Percentiles rank a stretch among this genome's conserved stretches.
Conservation (phyloP, 1,140 invertebrate genomes). For the Formica exsecta region DNA sequence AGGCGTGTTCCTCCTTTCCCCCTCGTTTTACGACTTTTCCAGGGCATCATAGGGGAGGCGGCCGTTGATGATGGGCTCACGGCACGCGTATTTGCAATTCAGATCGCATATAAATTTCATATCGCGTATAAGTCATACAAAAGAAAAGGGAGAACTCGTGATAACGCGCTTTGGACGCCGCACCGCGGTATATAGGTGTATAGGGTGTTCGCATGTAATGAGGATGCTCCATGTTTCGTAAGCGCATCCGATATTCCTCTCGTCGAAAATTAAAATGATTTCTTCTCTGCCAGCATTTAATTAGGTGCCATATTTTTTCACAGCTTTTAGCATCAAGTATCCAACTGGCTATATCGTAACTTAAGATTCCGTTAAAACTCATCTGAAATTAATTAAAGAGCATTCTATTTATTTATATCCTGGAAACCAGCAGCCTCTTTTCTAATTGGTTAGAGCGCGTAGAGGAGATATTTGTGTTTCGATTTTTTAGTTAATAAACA, state of each 20-base stretch:
- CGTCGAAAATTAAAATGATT: neutral
- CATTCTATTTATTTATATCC: neutral
- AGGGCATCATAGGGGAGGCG: constrained; percentile 17
- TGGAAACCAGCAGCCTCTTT: neutral
- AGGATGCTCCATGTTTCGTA: neutral
- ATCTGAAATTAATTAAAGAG: neutral
- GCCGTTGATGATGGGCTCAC: constrained; percentile 18
- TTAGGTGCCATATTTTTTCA: neutral
- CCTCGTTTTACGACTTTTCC: constrained; percentile 70
- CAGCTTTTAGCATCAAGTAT: neutral
- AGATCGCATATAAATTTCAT: constrained; percentile 61
- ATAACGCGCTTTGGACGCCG: neutral
- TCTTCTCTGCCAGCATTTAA: neutral
- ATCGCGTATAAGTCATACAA: constrained; percentile 47
- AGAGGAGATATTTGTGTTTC: too few species aligned
- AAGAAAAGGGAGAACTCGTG: neutral
- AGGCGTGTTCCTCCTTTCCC: constrained; percentile 4
- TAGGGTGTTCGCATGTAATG: neutral
- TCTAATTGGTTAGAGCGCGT: neutral
- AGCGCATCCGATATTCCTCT: neutral
- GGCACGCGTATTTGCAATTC: constrained; percentile 59
- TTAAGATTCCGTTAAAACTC: neutral
- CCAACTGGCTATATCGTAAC: neutral
- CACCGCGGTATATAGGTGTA: neutral
- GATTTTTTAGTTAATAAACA: neutral